A percentile compares a stretch with the other conserved stretches of the same genome.
These are phyloP conservation scores for Empidonax alnorum DNA, from an alignment of 2,113 vertebrate genomes.

Conservation along the genomic window DNA sequence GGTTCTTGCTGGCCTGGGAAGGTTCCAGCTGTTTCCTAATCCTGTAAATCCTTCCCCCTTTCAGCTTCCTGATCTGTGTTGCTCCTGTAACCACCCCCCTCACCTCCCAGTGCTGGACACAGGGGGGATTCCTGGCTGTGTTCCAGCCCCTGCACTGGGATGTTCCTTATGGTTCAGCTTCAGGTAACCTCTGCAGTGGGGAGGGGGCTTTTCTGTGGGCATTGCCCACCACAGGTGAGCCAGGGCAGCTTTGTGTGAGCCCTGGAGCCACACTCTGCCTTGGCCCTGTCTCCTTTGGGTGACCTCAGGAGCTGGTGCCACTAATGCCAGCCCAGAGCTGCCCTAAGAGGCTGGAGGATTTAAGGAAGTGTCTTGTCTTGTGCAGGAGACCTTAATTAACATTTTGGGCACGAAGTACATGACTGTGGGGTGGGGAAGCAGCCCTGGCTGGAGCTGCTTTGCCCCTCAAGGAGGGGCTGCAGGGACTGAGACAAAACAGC, in stretches of 20 bases:
- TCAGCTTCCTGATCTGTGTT: rapidly evolving
- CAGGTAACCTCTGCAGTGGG: neutral
- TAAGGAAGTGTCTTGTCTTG: too few relatives aligned
- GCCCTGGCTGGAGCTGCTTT: neutral
- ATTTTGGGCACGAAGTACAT: rapidly evolving
- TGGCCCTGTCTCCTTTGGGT: neutral
- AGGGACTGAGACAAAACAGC: neutral
- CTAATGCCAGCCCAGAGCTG: neutral
- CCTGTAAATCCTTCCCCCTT: neutral
- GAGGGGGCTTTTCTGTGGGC: too few relatives aligned
- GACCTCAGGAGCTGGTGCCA: neutral
- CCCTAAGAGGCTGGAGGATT: rapidly evolving
- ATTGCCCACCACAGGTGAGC: neutral
- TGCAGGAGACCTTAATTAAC: neutral
- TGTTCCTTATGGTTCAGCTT: neutral
- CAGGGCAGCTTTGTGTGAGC: neutral
- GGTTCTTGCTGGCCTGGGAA: neutral
- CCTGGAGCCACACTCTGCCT: neutral
- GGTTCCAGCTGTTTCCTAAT: neutral
- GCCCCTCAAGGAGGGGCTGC: neutral
- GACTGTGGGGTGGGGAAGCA: rapidly evolving
- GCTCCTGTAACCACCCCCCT: neutral
- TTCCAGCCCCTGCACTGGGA: neutral
- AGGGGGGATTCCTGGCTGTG: rapidly evolving
- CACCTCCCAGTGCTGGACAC: neutral